Base-by-base conservation (phyloP, 2,113 vertebrate species). In the Ibidorhyncha struthersii region DNA sequence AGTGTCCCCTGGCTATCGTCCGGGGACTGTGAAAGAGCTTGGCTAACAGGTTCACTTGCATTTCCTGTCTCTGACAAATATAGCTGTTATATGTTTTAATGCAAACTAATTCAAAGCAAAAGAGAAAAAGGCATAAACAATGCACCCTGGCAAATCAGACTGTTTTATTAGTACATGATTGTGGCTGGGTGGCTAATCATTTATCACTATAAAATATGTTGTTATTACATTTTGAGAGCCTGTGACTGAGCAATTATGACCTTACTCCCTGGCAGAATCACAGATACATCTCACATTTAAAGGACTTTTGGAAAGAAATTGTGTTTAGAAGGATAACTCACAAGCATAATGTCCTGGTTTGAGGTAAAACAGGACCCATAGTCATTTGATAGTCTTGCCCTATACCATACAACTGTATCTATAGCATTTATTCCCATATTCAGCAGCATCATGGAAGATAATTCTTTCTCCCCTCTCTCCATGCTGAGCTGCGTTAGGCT, bases 1-100 rank as follows among this genome's bases (percentile, higher is more conserved):
- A 85, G 82, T 88, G 67, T 96, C 94, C 81, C 72, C 87, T 98
- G 98, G 95, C 97, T 83, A 14, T 58, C 95, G 69, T 95, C 97
- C 97, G 97, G 90, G 70, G 71, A 83, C 88, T 83, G 78, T 85
- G 84, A 14, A 67, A 79, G 59, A 91, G 72, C 81, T 93, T 17
- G 10, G 91, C 82, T 95, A 63, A 80, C 49, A 90, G 80, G 53
- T 93, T 94, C 84, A 65, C 88, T 94, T 34, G 56, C 69, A 32
- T 82, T 90, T 72, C 32, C n/a, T 21, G 38, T 34, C 50, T 80
- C 90, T 92, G 66, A 89, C 55, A 86, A 77, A 90, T 79, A n/a
- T 12, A 73, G 29, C 55, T 77, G 50, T 82, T 94, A 61, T 16
- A 25, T 13, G 3, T 59, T 91, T 49, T 80, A 93, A 76, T 12